Conservation (phyloP, 2,113 vertebrate species). For the Carollia perspicillata region DNA sequence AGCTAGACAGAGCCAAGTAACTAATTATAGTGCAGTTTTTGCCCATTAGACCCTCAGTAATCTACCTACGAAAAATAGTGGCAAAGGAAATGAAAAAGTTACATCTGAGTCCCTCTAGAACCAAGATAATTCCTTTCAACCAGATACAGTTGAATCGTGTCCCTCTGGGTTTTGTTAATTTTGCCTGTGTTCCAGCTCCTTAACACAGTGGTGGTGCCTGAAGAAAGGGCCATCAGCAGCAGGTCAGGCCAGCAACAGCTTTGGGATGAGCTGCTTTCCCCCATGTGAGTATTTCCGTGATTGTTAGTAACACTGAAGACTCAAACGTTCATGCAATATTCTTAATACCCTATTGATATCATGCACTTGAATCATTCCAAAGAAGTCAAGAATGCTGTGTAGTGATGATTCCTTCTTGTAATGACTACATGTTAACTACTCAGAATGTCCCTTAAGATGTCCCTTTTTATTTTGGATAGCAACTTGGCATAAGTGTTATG, state of each 20-base stretch:
- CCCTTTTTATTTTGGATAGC: constrained; percentile 44
- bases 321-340: constrained; percentile 53
- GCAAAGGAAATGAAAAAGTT: constrained; percentile 29
- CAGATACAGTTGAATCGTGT: not conserved
- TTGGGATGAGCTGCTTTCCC: not conserved
- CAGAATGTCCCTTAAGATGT: not conserved
- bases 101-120: not conserved
- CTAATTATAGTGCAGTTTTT: not conserved
- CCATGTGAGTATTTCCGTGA: not conserved
- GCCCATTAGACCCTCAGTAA: not conserved
- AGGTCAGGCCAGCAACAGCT: not conserved
- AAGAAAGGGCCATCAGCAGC: constrained; percentile 4
- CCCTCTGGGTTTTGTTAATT: constrained; percentile 26
- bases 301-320: constrained; percentile 37
- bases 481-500: not conserved
- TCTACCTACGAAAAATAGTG: constrained; percentile 14
- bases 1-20: not conserved
- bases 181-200: not conserved
- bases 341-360: constrained; percentile 43
- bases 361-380: constrained; percentile 73
- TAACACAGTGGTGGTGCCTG: not conserved
- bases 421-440: constrained; percentile 37
- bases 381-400: constrained; percentile 51
- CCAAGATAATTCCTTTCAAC: constrained; percentile 26
- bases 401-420: constrained; percentile 44